Base-by-base conservation (phyloP, 2,888 invertebrate species). In the Helicoverpa assulta region DNA sequence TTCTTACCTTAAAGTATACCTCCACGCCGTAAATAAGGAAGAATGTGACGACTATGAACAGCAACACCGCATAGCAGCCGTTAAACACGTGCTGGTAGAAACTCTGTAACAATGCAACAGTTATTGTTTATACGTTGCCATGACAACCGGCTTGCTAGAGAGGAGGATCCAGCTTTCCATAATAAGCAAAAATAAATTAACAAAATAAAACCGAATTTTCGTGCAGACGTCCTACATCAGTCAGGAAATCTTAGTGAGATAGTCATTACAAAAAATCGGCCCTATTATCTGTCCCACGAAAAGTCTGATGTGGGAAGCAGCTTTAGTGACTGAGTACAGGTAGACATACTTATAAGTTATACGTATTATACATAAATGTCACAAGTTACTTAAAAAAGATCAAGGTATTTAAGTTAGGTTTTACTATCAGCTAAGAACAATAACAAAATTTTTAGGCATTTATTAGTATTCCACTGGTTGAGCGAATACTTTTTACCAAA, bases 21-120 rank as follows among this genome's bases (percentile, higher is more conserved):
- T 99, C 99, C 21, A 99, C 98, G 58, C 99, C 99, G 91, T 99
- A 99, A 81, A 99, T 98, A 62, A 99, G 97, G 94, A 99, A 99
- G 95, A 99, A 98, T 18, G 98, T 96, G 69, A 99, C 98, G 55
- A 98, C 98, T 72, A 99, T 97, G 90, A 99, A 97, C 72, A 99
- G 96, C 61, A 99, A 96, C n/a, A 98, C 97, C 1, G 99, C 99
- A 91, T 99, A 99, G 91, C 98, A 98, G 16, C 98, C 98, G 92
- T 99, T 98, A 94, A 99, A 99, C 50, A 99, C 96, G 91, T 98
- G 98, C 81, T 98, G 97, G 92, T 98, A 98, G 92, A 97, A 97
- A 82, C 96, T 97, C 96, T 97, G 96, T 0, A 94, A 90, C 84
- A 88, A 87, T 4, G 63, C 62, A 64, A 56, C 29, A 18, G 47